These are phyloP conservation scores for Prosapia bicincta DNA, from an alignment of 2,888 invertebrate species.

Conservation along the genomic window DNA sequence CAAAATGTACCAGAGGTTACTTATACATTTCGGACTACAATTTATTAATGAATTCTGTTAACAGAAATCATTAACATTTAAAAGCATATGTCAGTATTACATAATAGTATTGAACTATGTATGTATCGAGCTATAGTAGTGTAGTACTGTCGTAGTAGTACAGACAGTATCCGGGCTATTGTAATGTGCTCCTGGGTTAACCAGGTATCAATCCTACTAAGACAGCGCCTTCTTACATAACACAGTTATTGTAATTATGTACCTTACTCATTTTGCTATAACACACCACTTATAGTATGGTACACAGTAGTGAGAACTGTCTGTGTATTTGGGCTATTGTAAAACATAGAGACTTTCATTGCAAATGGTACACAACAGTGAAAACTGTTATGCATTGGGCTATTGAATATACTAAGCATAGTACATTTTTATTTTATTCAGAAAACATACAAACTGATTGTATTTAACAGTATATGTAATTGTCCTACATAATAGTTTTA, in stretches of 20 bases:
- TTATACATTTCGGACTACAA: slow-evolving; percentile 3
- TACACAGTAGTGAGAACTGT: slow-evolving; percentile 35
- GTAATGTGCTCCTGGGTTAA: slow-evolving; percentile 22
- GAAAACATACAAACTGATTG: slow-evolving; percentile 10
- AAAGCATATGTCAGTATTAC: slow-evolving; percentile 27
- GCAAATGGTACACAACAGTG: slow-evolving; percentile 28
- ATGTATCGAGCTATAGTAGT: slow-evolving; percentile 31
- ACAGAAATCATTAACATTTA: slow-evolving; percentile 6
- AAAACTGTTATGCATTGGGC: slow-evolving; percentile 29
- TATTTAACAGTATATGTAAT: slow-evolving; percentile 31
- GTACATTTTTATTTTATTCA: slow-evolving; percentile 29
- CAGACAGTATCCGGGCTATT: slow-evolving; percentile 37
- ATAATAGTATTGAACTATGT: slow-evolving; percentile 31
- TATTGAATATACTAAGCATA: slow-evolving; percentile 30
- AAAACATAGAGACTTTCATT: slow-evolving; percentile 27
- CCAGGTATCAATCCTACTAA: slow-evolving; percentile 12
- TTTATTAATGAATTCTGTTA: not conserved
- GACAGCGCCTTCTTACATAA: slow-evolving; percentile 13
- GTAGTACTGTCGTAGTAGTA: slow-evolving; percentile 27
- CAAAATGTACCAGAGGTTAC: slow-evolving; percentile 15
- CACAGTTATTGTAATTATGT: not conserved
- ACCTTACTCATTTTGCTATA: not conserved
- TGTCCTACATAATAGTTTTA: slow-evolving; percentile 34
- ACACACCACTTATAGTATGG: slow-evolving; percentile 24
- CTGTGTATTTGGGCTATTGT: slow-evolving; percentile 37